Base-by-base conservation (phyloP, 2,113 vertebrate genomes). In the Zeus faber region DNA sequence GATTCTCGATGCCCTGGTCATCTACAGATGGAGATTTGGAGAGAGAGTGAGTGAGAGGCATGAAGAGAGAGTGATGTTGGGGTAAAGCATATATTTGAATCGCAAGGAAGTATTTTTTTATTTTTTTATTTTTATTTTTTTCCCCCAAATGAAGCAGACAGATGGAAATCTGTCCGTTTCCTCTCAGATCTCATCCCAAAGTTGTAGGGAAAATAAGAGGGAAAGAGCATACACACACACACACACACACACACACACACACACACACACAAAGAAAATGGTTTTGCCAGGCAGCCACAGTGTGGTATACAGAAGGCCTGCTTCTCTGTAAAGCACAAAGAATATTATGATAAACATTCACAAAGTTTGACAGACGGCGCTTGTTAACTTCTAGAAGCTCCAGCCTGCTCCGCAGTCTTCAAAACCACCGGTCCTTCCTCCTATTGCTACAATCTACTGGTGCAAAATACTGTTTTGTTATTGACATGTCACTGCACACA, bases 61-160 rank as follows among this genome's bases (percentile, higher is more conserved):
- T n/a, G n/a, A n/a, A 16, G 20, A 4, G 23, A 22, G 35, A n/a
- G 13, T 13, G 33, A 24, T 14, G 37, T 24, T 33, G 11, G 58
- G 65, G 70, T 90, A 91, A 91, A 89, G 85, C 89, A 89, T 86
- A 85, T 89, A 91, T 93, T 93, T 94, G 89, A 94, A 91, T 94
- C 58, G 56, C 74, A 84, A 87, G 83, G 60, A 76, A 74, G 66
- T 45, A 22, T 62, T 50, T 72, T 62, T 65, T 58, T 16, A 33
- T 50, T 72, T 65, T 67, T 58, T 16, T 45, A 14, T 7, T 9
- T 24, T 24, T 22, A 45, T 47, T 78, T 85, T 82, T 85, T 76
- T 35, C 9, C 31, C 14, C 74, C 82, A 87, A 85, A 87, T 84
- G 83, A 86, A 88, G 77, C 56, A 75, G 87, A 89, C 88, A 88